Evolutionary conservation across 2,888 invertebrate genomes (phyloP).

Genomic region (Ephialtes manifestator): DNA sequence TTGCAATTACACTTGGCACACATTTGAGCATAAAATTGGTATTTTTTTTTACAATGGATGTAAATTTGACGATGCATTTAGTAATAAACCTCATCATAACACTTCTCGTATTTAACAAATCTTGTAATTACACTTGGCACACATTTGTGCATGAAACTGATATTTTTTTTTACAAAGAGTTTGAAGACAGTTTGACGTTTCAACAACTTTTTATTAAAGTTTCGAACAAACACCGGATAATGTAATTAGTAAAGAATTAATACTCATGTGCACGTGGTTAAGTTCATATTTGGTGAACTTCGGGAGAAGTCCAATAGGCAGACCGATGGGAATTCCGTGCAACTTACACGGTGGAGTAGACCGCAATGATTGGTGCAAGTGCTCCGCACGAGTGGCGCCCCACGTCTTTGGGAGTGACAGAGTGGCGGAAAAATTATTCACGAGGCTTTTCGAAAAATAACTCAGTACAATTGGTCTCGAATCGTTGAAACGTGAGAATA

Average conservation of each 20-base stretch:
- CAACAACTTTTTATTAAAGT: background rate
- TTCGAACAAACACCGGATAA: background rate
- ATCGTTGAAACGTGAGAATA: constrained; percentile 45
- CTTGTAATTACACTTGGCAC: background rate
- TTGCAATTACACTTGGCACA: background rate
- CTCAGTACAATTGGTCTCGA: constrained; percentile 47
- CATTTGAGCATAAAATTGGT: background rate
- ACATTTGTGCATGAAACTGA: background rate
- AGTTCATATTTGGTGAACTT: background rate
- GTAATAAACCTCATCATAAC: too few relatives aligned
- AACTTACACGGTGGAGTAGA: background rate
- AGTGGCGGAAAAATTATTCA: constrained; percentile 64
- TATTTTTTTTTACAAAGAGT: background rate
- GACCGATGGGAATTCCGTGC: background rate
- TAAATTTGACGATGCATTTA: too few relatives aligned
- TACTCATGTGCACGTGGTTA: background rate
- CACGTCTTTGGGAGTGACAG: constrained; percentile 49
- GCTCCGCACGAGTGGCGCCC: constrained; percentile 32
- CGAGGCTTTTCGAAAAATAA: constrained; percentile 63
- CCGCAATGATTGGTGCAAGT: constrained; percentile 53
- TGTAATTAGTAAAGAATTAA: background rate
- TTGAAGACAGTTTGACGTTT: background rate
- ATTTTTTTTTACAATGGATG: background rate
- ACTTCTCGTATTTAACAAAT: background rate
- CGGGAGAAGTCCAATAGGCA: background rate